A percentile compares a stretch with the other conserved stretches of the same genome.
phyloP scores from a whole-genome alignment of 23 tunicate genomes.

The Phallusia fumigata region DNA sequence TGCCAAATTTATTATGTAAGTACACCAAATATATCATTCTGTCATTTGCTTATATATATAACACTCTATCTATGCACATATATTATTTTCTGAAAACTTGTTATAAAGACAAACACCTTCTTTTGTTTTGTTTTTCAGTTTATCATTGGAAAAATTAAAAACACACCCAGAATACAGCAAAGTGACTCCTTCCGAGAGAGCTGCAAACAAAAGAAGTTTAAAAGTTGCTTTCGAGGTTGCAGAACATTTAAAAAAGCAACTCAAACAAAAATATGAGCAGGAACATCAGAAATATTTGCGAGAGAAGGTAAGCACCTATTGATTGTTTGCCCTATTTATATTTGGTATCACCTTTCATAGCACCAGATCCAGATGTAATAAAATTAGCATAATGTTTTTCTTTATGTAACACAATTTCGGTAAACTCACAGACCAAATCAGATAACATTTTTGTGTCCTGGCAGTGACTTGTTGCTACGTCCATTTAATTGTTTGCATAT shows the following conservation, averaged over 20 bases:
- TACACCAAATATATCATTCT: not conserved
- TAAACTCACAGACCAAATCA: no score
- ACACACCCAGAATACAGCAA: constrained; percentile 72
- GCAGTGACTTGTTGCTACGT: no score
- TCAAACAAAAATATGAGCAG: constrained; percentile 71
- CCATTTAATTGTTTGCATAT: no score
- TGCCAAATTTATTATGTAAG: constrained; percentile 92
- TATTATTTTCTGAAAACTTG: no score
- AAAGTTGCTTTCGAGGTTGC: constrained; percentile 73
- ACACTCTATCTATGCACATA: no score
- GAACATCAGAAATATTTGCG: constrained; percentile 47
- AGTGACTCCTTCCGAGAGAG: constrained; percentile 51
- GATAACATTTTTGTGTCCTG: no score
- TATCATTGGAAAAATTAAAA: constrained; percentile 81
- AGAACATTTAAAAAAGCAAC: constrained; percentile 54
- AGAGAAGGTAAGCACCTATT: constrained; percentile 32
- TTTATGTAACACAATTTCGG: no score
- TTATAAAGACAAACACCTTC: not conserved
- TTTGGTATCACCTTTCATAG: no score
- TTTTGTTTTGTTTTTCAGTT: constrained; percentile 44
- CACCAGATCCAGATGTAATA: no score
- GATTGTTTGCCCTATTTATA: not conserved
- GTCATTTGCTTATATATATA: not conserved
- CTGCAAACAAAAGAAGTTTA: constrained; percentile 64
- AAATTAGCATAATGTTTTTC: no score